Evolutionary conservation across 2,113 vertebrate genomes (phyloP).

Genomic region (Panthera leo): DNA sequence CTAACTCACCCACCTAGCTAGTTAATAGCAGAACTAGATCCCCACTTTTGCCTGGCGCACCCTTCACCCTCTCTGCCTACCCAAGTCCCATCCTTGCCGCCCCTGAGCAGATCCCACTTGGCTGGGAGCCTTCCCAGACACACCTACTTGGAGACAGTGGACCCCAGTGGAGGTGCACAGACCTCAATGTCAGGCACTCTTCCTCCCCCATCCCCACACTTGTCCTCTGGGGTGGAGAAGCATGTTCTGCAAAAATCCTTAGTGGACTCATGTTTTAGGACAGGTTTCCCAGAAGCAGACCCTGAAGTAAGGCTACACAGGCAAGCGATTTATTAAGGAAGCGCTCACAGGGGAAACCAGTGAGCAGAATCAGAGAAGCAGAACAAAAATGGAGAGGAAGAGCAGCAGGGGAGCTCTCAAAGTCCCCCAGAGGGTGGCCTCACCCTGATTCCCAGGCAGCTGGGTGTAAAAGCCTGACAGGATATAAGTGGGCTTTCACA

Average conservation of each 20-base stretch:
- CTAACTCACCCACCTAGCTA: background rate
- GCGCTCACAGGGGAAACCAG: background rate
- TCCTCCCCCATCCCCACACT: background rate
- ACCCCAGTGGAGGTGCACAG: background rate
- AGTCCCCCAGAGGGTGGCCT: background rate
- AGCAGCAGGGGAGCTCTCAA: background rate
- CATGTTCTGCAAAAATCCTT: background rate
- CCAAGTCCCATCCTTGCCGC: background rate
- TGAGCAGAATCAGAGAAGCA: background rate
- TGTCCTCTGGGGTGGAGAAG: background rate
- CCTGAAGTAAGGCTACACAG: background rate
- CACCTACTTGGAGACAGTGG: background rate
- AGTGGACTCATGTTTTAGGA: background rate
- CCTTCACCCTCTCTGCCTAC: background rate
- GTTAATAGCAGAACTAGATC: background rate
- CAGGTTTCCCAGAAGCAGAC: background rate
- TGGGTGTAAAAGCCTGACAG: background rate
- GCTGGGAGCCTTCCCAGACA: background rate
- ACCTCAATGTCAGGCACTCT: background rate
- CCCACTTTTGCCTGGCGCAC: background rate
- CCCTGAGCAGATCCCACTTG: background rate
- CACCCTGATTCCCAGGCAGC: background rate
- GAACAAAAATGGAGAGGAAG: background rate
- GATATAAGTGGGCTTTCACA: background rate
- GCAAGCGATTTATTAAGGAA: background rate